Evolutionary conservation across 2,797 vertebrate species (phyloP).

Genomic region (Lerista edwardsae): DNA sequence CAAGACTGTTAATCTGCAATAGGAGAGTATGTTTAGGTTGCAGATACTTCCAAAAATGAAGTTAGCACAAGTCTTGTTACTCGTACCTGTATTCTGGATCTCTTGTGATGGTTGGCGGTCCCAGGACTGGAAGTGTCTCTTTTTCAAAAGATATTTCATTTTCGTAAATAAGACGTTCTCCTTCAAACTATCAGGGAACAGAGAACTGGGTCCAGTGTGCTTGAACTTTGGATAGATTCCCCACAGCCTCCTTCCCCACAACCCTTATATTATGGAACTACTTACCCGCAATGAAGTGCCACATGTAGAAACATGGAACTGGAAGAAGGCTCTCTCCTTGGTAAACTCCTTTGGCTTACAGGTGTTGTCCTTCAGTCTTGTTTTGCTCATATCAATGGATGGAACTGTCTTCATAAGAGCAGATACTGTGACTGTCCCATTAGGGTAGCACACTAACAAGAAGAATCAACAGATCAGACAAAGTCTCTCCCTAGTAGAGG

Average conservation of each 20-base stretch:
- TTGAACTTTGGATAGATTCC: slow-evolving; percentile 6
- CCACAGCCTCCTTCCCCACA: background rate
- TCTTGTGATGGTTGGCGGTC: slow-evolving; percentile 69
- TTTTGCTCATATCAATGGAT: slow-evolving; percentile 63
- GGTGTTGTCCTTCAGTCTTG: slow-evolving; percentile 67
- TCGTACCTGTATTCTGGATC: slow-evolving; percentile 80
- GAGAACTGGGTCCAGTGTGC: slow-evolving; percentile 38
- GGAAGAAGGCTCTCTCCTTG: slow-evolving; percentile 77
- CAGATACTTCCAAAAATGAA: slow-evolving; percentile 9
- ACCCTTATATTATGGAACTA: background rate
- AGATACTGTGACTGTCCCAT: slow-evolving; percentile 76
- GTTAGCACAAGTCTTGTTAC: background rate
- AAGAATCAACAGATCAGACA: background rate
- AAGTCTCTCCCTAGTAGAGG: background rate
- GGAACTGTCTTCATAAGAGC: slow-evolving; percentile 68
- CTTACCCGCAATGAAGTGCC: slow-evolving; percentile 74
- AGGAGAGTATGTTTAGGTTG: slow-evolving; percentile 27
- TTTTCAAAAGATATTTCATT: slow-evolving; percentile 80
- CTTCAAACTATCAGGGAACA: slow-evolving; percentile 70
- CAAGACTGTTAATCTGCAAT: slow-evolving; percentile 71
- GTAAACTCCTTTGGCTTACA: slow-evolving; percentile 77
- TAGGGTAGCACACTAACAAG: slow-evolving; percentile 78
- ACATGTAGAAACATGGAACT: slow-evolving; percentile 78
- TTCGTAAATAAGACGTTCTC: slow-evolving; percentile 75
- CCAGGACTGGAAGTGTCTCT: slow-evolving; percentile 68